phyloP scores from a whole-genome alignment of 37 sponge, comb jelly and placozoan species.

The Eunapius fragilis region DNA sequence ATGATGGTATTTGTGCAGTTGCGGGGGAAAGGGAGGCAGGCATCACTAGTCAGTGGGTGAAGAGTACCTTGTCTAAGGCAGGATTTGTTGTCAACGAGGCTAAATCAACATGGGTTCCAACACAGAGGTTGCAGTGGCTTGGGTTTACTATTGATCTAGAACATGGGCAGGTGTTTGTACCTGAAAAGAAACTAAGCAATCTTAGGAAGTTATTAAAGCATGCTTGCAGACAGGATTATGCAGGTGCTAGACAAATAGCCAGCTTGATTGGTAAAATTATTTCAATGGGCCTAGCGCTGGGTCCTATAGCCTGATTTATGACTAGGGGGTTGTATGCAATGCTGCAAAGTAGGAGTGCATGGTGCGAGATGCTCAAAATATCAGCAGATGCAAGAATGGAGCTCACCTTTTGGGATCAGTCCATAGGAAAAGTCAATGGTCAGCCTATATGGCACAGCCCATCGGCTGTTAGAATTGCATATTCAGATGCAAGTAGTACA shows the following conservation, averaged over 20 bases:
- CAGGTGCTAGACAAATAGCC: slow-evolving; percentile 3
- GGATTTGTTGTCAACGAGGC: slow-evolving; percentile 10
- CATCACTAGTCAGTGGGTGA: no score
- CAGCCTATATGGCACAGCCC: slow-evolving; percentile 23
- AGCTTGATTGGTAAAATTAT: slow-evolving; percentile 30
- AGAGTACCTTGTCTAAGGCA: slow-evolving; percentile 8
- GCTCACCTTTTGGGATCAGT: slow-evolving; percentile 16
- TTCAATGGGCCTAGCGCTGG: slow-evolving; percentile 6
- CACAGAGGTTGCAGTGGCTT: background rate
- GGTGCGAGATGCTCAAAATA: background rate
- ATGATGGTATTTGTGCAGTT: slow-evolving; percentile 42
- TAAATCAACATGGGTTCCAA: slow-evolving; percentile 18
- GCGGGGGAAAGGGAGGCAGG: background rate
- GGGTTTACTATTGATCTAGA: slow-evolving; percentile 25
- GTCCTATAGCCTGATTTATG: slow-evolving; percentile 1
- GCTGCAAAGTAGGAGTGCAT: slow-evolving; percentile 3
- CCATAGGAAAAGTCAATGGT: slow-evolving; percentile 13
- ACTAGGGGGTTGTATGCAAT: slow-evolving; percentile 15
- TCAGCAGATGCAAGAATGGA: no score
- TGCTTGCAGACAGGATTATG: no score
- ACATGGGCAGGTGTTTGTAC: slow-evolving; percentile 10
- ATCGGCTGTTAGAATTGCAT: slow-evolving; percentile 30
- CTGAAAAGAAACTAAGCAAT: slow-evolving; percentile 2
- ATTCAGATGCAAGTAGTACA: slow-evolving; percentile 41
- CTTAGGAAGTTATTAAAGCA: background rate